Base-by-base conservation (phyloP, 2,797 vertebrate species). In the Esox lucius region DNA sequence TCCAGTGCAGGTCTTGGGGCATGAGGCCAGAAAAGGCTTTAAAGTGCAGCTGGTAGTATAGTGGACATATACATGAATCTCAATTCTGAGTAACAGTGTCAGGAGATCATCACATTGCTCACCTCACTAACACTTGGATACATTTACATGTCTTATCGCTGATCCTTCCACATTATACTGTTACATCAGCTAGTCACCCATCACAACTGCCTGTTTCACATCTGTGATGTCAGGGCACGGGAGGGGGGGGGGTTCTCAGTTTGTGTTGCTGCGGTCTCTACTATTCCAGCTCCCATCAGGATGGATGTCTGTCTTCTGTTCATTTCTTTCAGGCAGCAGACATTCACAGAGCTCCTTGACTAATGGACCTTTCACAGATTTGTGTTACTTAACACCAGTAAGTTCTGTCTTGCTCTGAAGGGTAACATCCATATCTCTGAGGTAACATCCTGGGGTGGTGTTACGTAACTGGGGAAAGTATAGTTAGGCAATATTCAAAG, bases 281-380 rank as follows among this genome's bases (percentile, higher is more conserved):
- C n/a, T 59, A 59, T 59, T 59, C 53, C n/a, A 59, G 53, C 53
- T 59, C 53, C 7, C 53, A 22, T 59, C n/a, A n/a, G 53, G 19
- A 59, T n/a, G 53, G n/a, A 59, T 1, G 19, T 22, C 53, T 59
- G 19, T 22, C n/a, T 59, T 56, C 19, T 2, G n/a, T 56, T 77
- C 48, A 74, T 53, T 56, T 83, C 66, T 81, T 64, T 17, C 49
- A 2, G 13, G 72, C 49, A 49, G 79, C 70, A 59, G 81, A 59
- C 2, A 9, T n/a, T 59, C n/a, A 59, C 53, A 59, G 53, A 9
- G 53, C 53, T n/a, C 53, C 53, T 59, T n/a, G 19, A 19, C 53
- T 59, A 9, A 19, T 59, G 19, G 8, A 59, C 8, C 53, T 22
- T 16, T 59, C 53, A 9, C 53, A 59, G 53, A 16, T 19, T 53